These are phyloP conservation scores for Pogona vitticeps DNA, from an alignment of 2,113 vertebrate species.

Conservation along the genomic window DNA sequence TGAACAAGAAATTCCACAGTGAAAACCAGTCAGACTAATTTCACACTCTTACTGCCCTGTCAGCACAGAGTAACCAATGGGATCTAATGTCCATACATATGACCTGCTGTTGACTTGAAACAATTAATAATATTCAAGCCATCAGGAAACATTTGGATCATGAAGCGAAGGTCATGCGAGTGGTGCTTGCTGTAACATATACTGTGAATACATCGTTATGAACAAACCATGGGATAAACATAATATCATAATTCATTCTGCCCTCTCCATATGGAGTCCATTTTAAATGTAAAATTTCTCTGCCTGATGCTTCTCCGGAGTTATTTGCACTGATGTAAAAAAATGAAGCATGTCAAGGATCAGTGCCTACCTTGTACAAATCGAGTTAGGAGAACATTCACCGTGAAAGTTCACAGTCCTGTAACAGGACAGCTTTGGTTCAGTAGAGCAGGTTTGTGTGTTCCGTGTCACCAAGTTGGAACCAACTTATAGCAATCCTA, in stretches of 20 bases:
- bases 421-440: neutral
- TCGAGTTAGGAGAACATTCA: neutral
- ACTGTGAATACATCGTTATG: neutral
- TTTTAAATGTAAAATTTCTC: neutral
- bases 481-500: too few relatives aligned
- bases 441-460: conserved; percentile 35
- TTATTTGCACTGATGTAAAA: conserved; percentile 5
- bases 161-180: neutral
- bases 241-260: neutral
- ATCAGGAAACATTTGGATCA: neutral
- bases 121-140: neutral
- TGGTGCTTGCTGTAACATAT: too few relatives aligned
- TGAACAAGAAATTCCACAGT: neutral
- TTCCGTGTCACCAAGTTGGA: too few relatives aligned
- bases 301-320: neutral
- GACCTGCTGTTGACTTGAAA: neutral
- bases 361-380: neutral
- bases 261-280: neutral
- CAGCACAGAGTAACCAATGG: neutral
- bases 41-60: neutral
- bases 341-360: neutral
- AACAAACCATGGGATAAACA: neutral
- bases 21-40: neutral
- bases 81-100: neutral
- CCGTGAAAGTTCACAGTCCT: neutral